Conservation (phyloP, 1,140 invertebrate genomes). For the Drosophila guanche region DNA sequence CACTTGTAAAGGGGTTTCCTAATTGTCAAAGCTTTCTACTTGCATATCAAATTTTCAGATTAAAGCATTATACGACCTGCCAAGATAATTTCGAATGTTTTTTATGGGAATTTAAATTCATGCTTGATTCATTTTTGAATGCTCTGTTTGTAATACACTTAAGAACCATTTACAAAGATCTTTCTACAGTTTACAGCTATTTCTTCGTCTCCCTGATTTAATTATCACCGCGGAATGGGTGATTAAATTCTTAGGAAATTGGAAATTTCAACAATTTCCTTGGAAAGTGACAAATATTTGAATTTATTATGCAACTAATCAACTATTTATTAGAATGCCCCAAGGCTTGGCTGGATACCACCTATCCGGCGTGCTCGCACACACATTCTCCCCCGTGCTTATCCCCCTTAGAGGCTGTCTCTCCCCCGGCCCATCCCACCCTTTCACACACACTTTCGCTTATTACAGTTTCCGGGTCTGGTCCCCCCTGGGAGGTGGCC, state of each 20-base stretch:
- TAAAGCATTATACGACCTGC: constrained; percentile 2
- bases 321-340: constrained; percentile 67
- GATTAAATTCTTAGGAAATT: constrained; percentile 43
- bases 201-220: background rate
- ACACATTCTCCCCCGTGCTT: background rate
- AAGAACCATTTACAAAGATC: no score
- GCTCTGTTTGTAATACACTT: no score
- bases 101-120: no score
- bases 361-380: background rate
- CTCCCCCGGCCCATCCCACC: constrained; percentile 8
- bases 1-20: constrained; percentile 30
- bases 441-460: constrained; percentile 68
- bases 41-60: constrained; percentile 18
- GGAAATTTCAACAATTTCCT: constrained; percentile 38
- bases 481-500: constrained; percentile 49
- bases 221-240: constrained; percentile 4
- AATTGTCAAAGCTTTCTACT: constrained; percentile 40
- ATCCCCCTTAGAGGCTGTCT: no score
- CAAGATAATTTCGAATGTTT: background rate
- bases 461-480: constrained; percentile 46
- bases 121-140: no score
- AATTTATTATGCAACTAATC: constrained; percentile 76
- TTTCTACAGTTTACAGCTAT: background rate
- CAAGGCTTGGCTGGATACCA: constrained; percentile 59
- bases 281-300: constrained; percentile 65